Evolutionary conservation across 2,888 invertebrate genomes (phyloP), one percentile per base, ranked within the genome.

Genomic region (Sinohyriopsis cumingii): DNA sequence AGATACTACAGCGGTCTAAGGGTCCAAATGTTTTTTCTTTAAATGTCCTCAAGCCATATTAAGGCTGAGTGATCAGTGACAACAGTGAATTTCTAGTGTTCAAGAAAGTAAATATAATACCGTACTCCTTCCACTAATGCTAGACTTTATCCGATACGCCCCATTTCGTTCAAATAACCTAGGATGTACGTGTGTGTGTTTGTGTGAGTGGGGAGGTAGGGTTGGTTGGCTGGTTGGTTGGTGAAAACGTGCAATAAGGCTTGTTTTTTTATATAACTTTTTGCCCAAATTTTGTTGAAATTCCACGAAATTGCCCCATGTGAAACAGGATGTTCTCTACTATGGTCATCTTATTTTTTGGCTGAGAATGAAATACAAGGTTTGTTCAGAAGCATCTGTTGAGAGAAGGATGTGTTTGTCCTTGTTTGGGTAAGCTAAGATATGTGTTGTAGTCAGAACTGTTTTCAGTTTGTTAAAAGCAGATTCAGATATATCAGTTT

Each of bases 71-170:
- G 57, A 57, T 15, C 22, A 22, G 57, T 57, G n/a, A 12, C 57
- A 57, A 57, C 12, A 22, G 22, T 57, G 57, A 57, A 57, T 22
- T 57, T 57, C 57, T 57, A 22, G 22, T 57, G 57, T 57, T 57
- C 57, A 12, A 57, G 57, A 22, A 12, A 57, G 57, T 57, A 1
- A 1, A n/a, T 57, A 57, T 57, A 57, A 57, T 57, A 57, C 7
- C 15, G 1, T n/a, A 57, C 15, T 22, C 12, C 57, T 22, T 57
- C 33, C 33, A 33, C 33, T 33, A 33, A 33, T 7, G 33, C 33
- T 7, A 33, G 33, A 12, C 12, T 1, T n/a, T 57, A 7, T 57
- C 15, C 1, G 33, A 33, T 7, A 33, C 7, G 7, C 33, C 33
- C 9, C 7, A 33, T 33, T 33, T 33, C 33, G 1, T 33, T 33